Evolutionary conservation across 1,140 invertebrate species (phyloP), one percentile per base, ranked within the genome.

Genomic region (Magallana ariakensis): DNA sequence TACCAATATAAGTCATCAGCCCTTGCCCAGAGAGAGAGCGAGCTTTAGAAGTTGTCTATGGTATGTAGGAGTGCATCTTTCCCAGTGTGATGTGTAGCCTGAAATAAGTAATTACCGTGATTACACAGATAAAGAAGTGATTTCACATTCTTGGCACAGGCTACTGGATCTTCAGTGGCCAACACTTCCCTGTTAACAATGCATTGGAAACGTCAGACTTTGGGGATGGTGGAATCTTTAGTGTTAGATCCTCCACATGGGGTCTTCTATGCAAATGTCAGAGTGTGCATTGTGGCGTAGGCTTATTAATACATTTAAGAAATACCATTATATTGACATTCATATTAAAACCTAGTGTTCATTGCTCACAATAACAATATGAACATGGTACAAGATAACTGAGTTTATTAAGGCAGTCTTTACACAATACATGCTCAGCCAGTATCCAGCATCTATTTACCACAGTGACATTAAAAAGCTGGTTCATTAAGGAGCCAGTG

Each of bases 121-220:
- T 70, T 70, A 70, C 22, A 70, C 66, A 70, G 66, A 70, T 70
- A 70, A 70, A 13, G 22, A 70, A 70, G 66, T 70, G 66, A 70
- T 70, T 70, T 70, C 66, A 70, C 66, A 70, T 70, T 70, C 66
- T 70, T 70, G 66, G 66, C 66, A 70, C 22, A 26, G 66, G 66
- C 11, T 26, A 26, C n/a, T 70, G 26, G 22, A 70, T 13, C 22
- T 70, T 26, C 66, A 26, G 22, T 70, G 66, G 66, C 19, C 66
- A 70, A 70, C 22, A 70, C 66, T 70, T 70, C 22, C 22, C 66
- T 70, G 66, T 70, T 70, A 70, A 70, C 66, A 70, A 70, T 70
- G 33, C n/a, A n/a, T 60, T 60, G 9, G 33, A 19, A 70, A 26
- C 33, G 66, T 26, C 66, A 70, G 66, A 70, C 9, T 70, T 26